Conservation (phyloP, 64 coral and sea anemone species). For the Anthopleura sola region DNA sequence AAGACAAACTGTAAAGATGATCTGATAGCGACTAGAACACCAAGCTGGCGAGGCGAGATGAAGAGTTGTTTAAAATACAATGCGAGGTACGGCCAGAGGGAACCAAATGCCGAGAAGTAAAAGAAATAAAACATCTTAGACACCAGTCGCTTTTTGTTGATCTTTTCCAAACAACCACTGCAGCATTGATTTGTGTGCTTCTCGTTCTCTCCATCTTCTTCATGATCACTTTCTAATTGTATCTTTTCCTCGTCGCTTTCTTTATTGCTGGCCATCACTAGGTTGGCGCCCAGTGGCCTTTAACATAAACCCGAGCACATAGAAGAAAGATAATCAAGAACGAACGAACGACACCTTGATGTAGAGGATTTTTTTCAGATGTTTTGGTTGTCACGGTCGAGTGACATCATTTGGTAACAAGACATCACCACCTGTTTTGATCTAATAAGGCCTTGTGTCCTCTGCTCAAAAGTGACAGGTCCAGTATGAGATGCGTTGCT, state of each 20-base stretch:
- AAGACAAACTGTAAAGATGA: constrained; percentile 94
- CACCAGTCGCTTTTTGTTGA: constrained; percentile 87
- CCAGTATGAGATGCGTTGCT: not conserved
- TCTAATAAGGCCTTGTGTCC: constrained; percentile 14
- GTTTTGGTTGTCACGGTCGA: constrained; percentile 12
- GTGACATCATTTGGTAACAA: constrained; percentile 19
- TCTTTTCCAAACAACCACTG: constrained; percentile 63
- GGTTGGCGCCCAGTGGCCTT: not conserved
- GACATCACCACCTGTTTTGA: constrained; percentile 16
- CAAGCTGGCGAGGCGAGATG: constrained; percentile 91
- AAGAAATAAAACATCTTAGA: constrained; percentile 98
- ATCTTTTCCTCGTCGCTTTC: constrained; percentile 12
- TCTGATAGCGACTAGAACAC: constrained; percentile 86
- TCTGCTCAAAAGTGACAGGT: not conserved
- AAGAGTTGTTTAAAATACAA: constrained; percentile 98
- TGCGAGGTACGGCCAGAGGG: constrained; percentile 86
- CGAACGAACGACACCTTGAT: not conserved
- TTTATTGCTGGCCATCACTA: not conserved
- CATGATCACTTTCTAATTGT: not conserved
- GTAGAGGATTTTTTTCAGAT: not conserved
- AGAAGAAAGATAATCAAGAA: not conserved
- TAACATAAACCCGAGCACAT: not conserved
- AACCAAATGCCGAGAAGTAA: constrained; percentile 97
- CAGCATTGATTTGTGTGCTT: constrained; percentile 54
- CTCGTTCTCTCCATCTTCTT: constrained; percentile 3